Evolutionary conservation across 2,113 vertebrate genomes (phyloP).

Genomic region (Nothoprocta pentlandii): DNA sequence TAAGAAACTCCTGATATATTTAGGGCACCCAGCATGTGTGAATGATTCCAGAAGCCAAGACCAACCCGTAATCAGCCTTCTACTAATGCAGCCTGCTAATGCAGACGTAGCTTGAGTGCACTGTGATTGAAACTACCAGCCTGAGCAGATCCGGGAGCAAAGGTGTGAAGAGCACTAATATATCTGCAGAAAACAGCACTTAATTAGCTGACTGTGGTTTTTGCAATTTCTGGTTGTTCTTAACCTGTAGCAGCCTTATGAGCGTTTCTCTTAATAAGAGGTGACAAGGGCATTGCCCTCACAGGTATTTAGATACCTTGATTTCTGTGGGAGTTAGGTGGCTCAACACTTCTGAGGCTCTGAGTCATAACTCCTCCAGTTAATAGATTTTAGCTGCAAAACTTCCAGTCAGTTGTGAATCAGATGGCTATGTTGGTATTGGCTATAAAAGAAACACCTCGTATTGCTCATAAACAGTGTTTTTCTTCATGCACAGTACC

Average conservation of each 20-base stretch:
- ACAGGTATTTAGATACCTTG: neutral
- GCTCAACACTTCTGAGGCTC: neutral
- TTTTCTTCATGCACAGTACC: neutral
- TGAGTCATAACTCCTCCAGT: neutral
- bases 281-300: neutral
- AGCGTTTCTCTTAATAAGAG: neutral
- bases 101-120: neutral
- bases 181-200: neutral
- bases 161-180: neutral
- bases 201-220: slow-evolving; percentile 30
- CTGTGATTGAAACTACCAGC: neutral
- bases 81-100: neutral
- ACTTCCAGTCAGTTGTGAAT: neutral
- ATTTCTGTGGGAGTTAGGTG: neutral
- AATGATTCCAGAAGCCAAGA: neutral
- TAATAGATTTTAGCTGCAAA: slow-evolving; percentile 10
- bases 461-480: neutral
- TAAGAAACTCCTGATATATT: neutral
- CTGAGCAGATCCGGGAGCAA: neutral
- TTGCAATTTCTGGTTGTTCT: slow-evolving; percentile 14
- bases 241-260: slow-evolving; percentile 5
- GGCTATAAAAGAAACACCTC: neutral
- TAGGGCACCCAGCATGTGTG: fast-evolving
- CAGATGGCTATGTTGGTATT: neutral
- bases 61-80: neutral